Conservation (phyloP, 2,797 vertebrate species). For the Chromobotia macracanthus region DNA sequence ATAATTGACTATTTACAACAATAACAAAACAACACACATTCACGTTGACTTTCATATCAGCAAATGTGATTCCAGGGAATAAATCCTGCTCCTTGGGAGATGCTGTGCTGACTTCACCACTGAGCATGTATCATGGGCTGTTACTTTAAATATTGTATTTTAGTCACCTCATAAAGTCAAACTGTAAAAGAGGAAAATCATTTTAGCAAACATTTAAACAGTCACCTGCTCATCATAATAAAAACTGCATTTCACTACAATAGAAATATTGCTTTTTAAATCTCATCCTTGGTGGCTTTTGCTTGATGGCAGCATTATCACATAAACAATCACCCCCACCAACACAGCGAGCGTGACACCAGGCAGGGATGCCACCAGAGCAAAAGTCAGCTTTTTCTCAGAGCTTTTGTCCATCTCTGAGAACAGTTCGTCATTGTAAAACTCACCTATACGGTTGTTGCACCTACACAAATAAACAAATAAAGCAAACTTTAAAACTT, state of each 20-base stretch:
- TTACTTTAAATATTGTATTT: background rate
- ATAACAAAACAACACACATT: background rate
- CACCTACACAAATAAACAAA: constrained; percentile 53
- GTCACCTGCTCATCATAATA: background rate
- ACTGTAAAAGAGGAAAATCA: background rate
- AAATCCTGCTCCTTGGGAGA: background rate
- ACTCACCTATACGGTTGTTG: constrained; percentile 49
- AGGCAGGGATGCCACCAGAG: constrained; percentile 61
- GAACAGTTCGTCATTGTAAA: constrained; percentile 56
- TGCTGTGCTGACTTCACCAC: background rate
- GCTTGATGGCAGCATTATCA: background rate
- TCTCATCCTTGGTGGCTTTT: constrained; percentile 16
- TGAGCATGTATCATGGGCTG: background rate
- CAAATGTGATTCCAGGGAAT: constrained; percentile 46
- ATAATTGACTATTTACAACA: background rate
- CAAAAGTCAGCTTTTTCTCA: constrained; percentile 52
- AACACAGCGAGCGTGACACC: constrained; percentile 53
- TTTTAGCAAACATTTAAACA: background rate
- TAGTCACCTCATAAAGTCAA: constrained; percentile 2
- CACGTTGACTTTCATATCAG: constrained; percentile 50
- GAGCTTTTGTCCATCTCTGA: constrained; percentile 57
- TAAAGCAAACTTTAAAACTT: background rate
- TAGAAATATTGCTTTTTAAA: background rate
- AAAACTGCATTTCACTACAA: background rate
- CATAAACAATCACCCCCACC: constrained; percentile 54